A percentile compares a stretch with the other conserved stretches of the same genome.
Evolutionary conservation across 2,797 vertebrate species (phyloP).

Genomic region (Leptodactylus fallax): DNA sequence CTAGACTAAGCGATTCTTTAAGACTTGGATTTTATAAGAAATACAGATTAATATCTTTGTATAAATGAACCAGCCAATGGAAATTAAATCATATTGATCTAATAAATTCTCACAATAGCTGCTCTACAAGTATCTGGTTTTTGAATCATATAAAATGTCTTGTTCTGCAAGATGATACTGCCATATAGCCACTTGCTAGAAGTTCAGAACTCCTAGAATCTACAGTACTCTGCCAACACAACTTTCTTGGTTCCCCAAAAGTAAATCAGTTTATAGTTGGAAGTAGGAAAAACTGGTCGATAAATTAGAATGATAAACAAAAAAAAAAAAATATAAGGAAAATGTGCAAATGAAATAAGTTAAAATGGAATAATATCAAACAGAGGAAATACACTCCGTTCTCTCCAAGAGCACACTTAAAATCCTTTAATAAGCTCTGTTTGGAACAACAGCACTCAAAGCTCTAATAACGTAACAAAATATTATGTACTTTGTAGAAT

Average conservation of each 20-base stretch:
- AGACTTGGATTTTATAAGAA: background rate
- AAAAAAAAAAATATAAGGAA: background rate
- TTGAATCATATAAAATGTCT: background rate
- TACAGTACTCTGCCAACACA: background rate
- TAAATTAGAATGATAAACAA: background rate
- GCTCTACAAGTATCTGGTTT: background rate
- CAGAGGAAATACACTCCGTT: conserved; percentile 50
- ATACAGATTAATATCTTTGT: background rate
- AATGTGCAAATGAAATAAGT: conserved; percentile 30
- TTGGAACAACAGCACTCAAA: conserved; percentile 65
- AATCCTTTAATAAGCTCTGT: conserved; percentile 65
- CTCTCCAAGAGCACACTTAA: conserved; percentile 48
- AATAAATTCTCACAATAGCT: conserved; percentile 4
- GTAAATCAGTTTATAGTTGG: background rate
- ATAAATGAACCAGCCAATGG: background rate
- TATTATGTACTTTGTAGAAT: conserved; percentile 57
- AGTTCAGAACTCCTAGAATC: too few relatives aligned
- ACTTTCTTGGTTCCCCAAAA: background rate
- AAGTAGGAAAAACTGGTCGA: background rate
- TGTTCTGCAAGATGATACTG: background rate
- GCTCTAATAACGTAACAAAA: conserved; percentile 68
- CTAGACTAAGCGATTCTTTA: too few relatives aligned
- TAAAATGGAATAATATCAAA: background rate
- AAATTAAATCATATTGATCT: background rate
- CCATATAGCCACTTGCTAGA: too few relatives aligned